phyloP scores from a whole-genome alignment of 2,797 vertebrate species.

The Xiphophorus birchmanni region DNA sequence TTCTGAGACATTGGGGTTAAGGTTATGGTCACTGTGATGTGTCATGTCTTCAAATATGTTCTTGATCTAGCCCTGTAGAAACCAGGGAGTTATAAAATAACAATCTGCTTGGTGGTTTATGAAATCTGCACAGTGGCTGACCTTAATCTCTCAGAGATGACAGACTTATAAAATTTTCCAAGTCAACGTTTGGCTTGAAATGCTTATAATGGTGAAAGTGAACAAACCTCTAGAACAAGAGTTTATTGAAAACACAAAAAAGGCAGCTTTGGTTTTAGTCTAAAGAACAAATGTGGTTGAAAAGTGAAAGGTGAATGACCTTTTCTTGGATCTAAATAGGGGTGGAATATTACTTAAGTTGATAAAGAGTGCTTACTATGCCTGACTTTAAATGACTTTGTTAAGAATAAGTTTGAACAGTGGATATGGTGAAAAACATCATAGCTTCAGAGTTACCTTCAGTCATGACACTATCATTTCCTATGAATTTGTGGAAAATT shows the following conservation, averaged over 20 bases:
- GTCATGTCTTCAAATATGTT: neutral
- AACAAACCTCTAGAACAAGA: neutral
- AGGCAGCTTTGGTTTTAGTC: neutral
- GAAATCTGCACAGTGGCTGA: neutral
- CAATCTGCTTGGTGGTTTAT: neutral
- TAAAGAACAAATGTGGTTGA: neutral
- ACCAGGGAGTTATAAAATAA: neutral
- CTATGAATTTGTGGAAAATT: neutral
- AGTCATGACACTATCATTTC: neutral
- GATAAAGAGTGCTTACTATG: neutral
- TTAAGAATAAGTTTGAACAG: neutral
- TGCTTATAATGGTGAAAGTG: neutral
- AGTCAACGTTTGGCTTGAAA: neutral
- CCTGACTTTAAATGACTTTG: neutral
- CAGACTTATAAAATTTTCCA: conserved; percentile 2
- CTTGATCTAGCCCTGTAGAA: neutral
- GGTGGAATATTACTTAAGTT: neutral
- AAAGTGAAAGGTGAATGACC: neutral
- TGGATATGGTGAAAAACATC: neutral
- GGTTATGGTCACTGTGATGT: neutral
- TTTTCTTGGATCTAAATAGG: neutral
- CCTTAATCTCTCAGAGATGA: neutral
- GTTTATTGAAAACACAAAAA: neutral
- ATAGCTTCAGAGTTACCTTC: neutral
- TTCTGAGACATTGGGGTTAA: neutral